Evolutionary conservation across 2,113 vertebrate species (phyloP), one percentile per base, ranked within the genome.

Genomic region (Eurypyga helias): DNA sequence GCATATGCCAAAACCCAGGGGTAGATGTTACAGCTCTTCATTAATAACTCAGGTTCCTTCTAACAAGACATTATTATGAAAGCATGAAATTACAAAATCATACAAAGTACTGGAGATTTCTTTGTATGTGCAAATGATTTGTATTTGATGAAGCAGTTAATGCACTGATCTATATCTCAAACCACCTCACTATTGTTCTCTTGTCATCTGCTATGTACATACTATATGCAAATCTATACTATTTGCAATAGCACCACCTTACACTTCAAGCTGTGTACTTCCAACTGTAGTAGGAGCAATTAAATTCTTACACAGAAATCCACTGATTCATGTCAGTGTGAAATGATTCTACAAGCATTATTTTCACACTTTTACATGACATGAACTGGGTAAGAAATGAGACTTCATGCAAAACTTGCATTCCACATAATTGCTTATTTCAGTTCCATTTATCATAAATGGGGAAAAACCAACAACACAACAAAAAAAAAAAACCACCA

Each of bases 11-110:
- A 67, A 61, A 88, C 36, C 36, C 29, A 3, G 34, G 33, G 6
- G 57, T 69, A 79, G 77, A 70, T 18, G 24, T 11, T 67, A 48
- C 41, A 86, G 80, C 43, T 95, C 18, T 94, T 96, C 88, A 85
- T 95, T 93, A 97, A 84, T 81, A 87, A 83, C 46, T 49, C 41
- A 78, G 13, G n/a, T 78, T 95, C 67, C 62, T 93, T 93, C 31
- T 79, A 79, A 43, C 41, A 76, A 62, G 66, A 7, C 31, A 83
- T 93, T 75, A 83, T 54, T 91, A 82, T 66, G 92, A 95, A 83
- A 96, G 18, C 38, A 93, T 69, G 52, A 94, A 92, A 92, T 95
- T 87, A 85, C 48, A 60, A 93, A 90, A 72, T 88, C 62, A 73
- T 92, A 28, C 9, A 76, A 97, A 91, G 6, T 71, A 73, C 33